These are phyloP conservation scores for Drosophila quinaria DNA, from an alignment of 2,888 invertebrate species.

Conservation along the genomic window DNA sequence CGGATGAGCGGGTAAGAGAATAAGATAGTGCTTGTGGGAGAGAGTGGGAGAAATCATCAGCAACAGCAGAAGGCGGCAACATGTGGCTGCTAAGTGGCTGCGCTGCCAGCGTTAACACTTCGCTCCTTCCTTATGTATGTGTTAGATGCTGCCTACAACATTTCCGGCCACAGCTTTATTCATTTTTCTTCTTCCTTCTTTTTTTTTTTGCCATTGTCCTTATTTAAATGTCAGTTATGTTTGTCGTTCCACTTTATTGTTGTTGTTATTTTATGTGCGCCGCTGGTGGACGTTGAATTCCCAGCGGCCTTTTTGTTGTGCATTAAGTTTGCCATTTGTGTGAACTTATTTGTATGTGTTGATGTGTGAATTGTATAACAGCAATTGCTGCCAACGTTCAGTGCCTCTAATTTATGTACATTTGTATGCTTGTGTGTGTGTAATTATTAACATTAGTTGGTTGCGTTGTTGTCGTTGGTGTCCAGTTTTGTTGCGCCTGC, in stretches of 20 bases:
- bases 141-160: constrained; percentile 34
- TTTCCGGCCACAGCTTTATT: constrained; percentile 48
- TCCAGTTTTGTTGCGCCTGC: constrained; percentile 25
- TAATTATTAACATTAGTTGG: neutral
- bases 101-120: constrained; percentile 34
- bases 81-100: constrained; percentile 58
- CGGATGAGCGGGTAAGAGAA: neutral
- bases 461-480: no score
- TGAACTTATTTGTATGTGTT: constrained; percentile 27
- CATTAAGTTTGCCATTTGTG: constrained; percentile 41
- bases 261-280: constrained; percentile 16
- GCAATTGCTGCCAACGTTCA: constrained; percentile 2
- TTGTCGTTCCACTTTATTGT: constrained; percentile 56
- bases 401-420: constrained; percentile 7
- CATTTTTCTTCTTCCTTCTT: constrained; percentile 18
- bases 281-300: constrained; percentile 41
- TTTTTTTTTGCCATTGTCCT: constrained; percentile 26
- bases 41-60: neutral
- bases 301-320: constrained; percentile 46
- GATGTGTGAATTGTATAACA: constrained; percentile 11
- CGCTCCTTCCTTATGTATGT: constrained; percentile 14
- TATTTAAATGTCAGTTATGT: constrained; percentile 73
- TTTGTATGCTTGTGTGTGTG: neutral
- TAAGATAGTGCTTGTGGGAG: neutral
- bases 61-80: constrained; percentile 54